Base-by-base conservation (phyloP, 2,797 vertebrate species). In the Tenualosa thibaudeaui region DNA sequence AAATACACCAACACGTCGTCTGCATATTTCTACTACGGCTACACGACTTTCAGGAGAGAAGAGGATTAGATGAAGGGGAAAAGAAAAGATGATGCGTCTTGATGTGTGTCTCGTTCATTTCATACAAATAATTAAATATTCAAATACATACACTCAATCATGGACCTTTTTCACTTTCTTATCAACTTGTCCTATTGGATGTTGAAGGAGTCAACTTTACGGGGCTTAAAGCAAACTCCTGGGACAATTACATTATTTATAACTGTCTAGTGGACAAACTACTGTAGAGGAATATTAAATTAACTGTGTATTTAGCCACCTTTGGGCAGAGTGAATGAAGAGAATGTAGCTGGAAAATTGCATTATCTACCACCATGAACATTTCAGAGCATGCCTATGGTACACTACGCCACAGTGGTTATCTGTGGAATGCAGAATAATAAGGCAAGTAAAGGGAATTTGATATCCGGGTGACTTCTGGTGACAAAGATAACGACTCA, bases 401-500 rank as follows among this genome's bases (percentile, higher is more conserved):
- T 26, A 2, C 26, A 71, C 26, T 71, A 71, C 4, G 24, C 65
- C 65, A 37, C 65, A 37, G 12, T 4, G 26, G 65, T 37, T 31
- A 40, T 71, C 31, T 5, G 31, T 37, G 65, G 65, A n/a, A 31
- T n/a, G 58, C 84, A 43, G 49, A 60, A 46, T 68, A 83, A 49
- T 31, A 43, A 54, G 75, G 65, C 24, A 40, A 37, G 65, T 37
- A 13, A 2, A 31, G 65, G 65, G 65, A 71, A 71, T 71, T 37
- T 71, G 65, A 71, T 71, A 71, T 71, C 65, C 26, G 65, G 65
- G 31, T 5, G 65, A 71, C 65, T 71, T 71, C 26, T 71, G 65
- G 65, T 0, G 26, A 2, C 26, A 31, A 68, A 40, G 65, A 71
- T 71, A 71, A 71, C 37, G 65, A 37, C 65, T 71, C 65, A 37